Evolutionary conservation across 64 coral and sea anemone species (phyloP).

Genomic region (Pachyseris speciosa): DNA sequence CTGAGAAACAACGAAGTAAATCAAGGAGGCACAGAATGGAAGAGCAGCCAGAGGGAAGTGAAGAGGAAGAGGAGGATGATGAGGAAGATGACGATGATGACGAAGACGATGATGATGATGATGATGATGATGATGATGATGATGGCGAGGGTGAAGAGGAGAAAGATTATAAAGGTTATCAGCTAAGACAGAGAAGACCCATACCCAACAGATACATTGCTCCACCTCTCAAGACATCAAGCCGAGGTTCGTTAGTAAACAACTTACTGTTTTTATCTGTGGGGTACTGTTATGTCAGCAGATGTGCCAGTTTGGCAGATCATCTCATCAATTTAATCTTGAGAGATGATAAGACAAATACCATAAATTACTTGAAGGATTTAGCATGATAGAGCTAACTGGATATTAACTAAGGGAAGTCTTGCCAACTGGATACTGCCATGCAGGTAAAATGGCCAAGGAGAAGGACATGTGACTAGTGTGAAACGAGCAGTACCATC

Average conservation of each 20-base stretch:
- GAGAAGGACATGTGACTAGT: too few species aligned
- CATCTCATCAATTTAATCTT: too few species aligned
- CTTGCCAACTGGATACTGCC: too few species aligned
- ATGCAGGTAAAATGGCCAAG: too few species aligned
- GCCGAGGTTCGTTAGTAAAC: conserved; percentile 43
- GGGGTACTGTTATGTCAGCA: too few species aligned
- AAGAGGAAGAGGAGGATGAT: conserved; percentile 56
- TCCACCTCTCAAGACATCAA: conserved; percentile 72
- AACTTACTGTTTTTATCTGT: not conserved
- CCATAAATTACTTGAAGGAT: too few species aligned
- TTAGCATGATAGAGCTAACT: too few species aligned
- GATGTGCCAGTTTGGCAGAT: too few species aligned
- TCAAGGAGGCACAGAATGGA: conserved; percentile 1
- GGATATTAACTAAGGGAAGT: too few species aligned
- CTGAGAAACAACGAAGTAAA: conserved; percentile 46
- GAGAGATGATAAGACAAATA: too few species aligned
- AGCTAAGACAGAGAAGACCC: conserved; percentile 82
- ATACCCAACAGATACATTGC: conserved; percentile 93
- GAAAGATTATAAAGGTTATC: conserved; percentile 75
- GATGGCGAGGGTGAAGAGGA: conserved; percentile 67
- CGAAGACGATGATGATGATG: conserved; percentile 52
- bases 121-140: conserved; percentile 78
- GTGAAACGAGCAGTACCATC: too few species aligned
- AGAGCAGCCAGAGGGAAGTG: conserved; percentile 42
- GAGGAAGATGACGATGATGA: conserved; percentile 53